A percentile compares a stretch with the other conserved stretches of the same genome.
These are phyloP conservation scores for Acanthurus tractus DNA, from an alignment of 2,797 vertebrate species.

Conservation along the genomic window DNA sequence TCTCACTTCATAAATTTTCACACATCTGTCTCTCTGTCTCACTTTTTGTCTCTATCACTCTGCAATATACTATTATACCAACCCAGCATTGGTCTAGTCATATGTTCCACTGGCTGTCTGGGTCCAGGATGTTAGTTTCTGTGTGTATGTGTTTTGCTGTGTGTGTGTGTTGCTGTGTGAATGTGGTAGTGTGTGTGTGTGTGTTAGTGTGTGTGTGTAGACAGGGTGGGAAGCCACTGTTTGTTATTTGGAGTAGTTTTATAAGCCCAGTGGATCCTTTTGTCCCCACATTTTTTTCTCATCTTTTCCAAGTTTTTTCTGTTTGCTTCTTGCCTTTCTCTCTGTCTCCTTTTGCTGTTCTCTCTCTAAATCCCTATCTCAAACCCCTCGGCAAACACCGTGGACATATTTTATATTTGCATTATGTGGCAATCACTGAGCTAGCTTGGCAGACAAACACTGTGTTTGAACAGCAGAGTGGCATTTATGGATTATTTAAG, in stretches of 20 bases:
- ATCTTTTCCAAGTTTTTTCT: background rate
- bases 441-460: background rate
- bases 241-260: slow-evolving; percentile 50
- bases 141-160: no score
- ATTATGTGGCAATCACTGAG: background rate
- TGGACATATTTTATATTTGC: background rate
- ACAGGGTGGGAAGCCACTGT: slow-evolving; percentile 54
- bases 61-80: slow-evolving; percentile 49
- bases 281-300: background rate
- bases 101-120: slow-evolving; percentile 62
- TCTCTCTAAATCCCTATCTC: background rate
- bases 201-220: slow-evolving; percentile 1
- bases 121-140: background rate
- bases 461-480: background rate
- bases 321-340: background rate
- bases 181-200: no score
- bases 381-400: background rate
- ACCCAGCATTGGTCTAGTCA: slow-evolving; percentile 40
- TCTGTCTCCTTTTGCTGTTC: background rate
- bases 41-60: background rate
- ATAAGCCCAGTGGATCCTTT: slow-evolving; percentile 9
- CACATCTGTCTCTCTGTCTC: background rate
- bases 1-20: background rate
- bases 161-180: no score
- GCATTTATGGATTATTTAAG: no score